Evolutionary conservation across 2,888 invertebrate genomes (phyloP).

Genomic region (Megalurothrips usitatus): DNA sequence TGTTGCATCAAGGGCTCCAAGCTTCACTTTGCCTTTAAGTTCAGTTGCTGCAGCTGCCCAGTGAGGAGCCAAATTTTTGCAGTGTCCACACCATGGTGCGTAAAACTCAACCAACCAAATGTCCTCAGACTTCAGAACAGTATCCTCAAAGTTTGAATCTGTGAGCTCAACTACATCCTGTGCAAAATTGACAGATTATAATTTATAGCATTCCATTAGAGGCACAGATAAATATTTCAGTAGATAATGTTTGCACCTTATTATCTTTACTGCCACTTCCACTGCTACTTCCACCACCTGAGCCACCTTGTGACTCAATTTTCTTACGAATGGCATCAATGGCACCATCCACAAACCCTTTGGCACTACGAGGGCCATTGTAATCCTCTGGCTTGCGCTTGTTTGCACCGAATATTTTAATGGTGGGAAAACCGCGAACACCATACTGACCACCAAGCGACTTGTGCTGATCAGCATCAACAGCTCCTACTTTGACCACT

Average conservation of each 20-base stretch:
- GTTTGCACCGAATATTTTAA: slow-evolving; percentile 86
- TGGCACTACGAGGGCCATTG: slow-evolving; percentile 78
- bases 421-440: slow-evolving; percentile 89
- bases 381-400: slow-evolving; percentile 80
- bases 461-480: slow-evolving; percentile 87
- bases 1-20: slow-evolving; percentile 96
- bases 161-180: slow-evolving; percentile 85
- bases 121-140: slow-evolving; percentile 88
- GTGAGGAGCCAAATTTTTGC: slow-evolving; percentile 92
- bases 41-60: slow-evolving; percentile 94
- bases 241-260: slow-evolving; percentile 39
- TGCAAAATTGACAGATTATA: not conserved
- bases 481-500: slow-evolving; percentile 87
- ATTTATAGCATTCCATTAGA: slow-evolving; percentile 34
- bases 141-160: slow-evolving; percentile 89
- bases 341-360: slow-evolving; percentile 78
- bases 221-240: slow-evolving; percentile 37
- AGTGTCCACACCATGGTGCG: slow-evolving; percentile 96
- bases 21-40: slow-evolving; percentile 92
- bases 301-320: slow-evolving; percentile 55
- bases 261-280: slow-evolving; percentile 35
- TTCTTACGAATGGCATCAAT: slow-evolving; percentile 72
- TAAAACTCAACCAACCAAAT: slow-evolving; percentile 98
- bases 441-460: slow-evolving; percentile 73
- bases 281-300: not conserved